A percentile compares a stretch with the other conserved stretches of the same genome.
phyloP scores from a whole-genome alignment of 2,888 invertebrate genomes.

The Leucoma salicis region DNA sequence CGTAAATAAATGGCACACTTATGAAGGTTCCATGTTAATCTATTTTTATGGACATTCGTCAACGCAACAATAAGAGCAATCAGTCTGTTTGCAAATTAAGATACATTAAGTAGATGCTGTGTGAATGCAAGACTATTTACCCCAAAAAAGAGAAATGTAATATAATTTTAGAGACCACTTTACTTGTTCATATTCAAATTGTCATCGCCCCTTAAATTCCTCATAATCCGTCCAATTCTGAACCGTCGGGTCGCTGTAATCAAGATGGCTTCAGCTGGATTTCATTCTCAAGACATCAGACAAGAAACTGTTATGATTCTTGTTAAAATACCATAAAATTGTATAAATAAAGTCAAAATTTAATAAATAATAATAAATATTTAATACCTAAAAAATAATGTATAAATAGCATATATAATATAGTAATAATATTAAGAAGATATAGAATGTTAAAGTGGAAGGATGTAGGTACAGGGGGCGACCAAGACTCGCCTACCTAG shows the following conservation, averaged over 20 bases:
- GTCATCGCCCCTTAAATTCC: slow-evolving; percentile 79
- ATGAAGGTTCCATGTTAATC: slow-evolving; percentile 30
- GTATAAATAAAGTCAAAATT: slow-evolving; percentile 31
- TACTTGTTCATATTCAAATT: slow-evolving; percentile 77
- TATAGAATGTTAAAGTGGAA: too few species aligned
- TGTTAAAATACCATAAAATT: slow-evolving; percentile 41
- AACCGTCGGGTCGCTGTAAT: slow-evolving; percentile 74
- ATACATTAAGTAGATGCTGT: slow-evolving; percentile 28
- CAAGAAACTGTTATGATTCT: slow-evolving; percentile 49
- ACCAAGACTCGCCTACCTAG: too few species aligned
- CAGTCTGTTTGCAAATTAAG: slow-evolving; percentile 36
- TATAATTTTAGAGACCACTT: slow-evolving; percentile 66
- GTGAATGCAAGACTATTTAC: slow-evolving; percentile 34
- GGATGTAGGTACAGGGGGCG: too few species aligned
- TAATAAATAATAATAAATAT: too few species aligned
- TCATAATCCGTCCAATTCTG: slow-evolving; percentile 81
- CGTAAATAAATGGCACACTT: slow-evolving; percentile 14
- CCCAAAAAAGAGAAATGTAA: slow-evolving; percentile 45
- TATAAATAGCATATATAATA: too few species aligned
- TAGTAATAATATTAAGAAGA: too few species aligned
- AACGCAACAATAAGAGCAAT: slow-evolving; percentile 55
- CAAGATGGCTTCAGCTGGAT: slow-evolving; percentile 77
- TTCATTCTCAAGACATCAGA: slow-evolving; percentile 64
- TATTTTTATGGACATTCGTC: slow-evolving; percentile 41
- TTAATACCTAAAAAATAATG: too few species aligned